Percentiles rank a stretch among this genome's conserved stretches.
These are phyloP conservation scores for Agonopterix heracliana DNA, from an alignment of 2,888 invertebrate species.

Conservation along the genomic window DNA sequence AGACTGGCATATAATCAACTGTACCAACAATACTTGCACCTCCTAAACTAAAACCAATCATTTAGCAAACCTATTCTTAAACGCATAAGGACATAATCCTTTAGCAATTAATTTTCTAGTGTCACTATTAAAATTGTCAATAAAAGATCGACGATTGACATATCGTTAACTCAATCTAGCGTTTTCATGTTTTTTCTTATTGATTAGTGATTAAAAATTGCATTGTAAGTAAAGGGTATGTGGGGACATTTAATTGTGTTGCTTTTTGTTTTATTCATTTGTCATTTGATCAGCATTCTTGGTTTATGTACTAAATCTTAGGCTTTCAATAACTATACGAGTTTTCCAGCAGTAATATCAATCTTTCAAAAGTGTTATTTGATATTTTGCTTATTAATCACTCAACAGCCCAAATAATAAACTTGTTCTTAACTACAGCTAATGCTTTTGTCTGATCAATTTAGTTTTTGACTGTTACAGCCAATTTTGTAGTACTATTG, in stretches of 20 bases:
- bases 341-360: too few relatives aligned
- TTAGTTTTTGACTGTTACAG: too few relatives aligned
- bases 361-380: too few relatives aligned
- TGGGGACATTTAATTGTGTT: slow-evolving; percentile 14
- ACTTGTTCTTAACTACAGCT: too few relatives aligned
- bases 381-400: too few relatives aligned
- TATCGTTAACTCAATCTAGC: slow-evolving; percentile 44
- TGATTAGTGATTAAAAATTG: slow-evolving; percentile 25
- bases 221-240: slow-evolving; percentile 1
- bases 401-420: too few relatives aligned
- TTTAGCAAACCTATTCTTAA: background rate
- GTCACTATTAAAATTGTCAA: slow-evolving; percentile 20
- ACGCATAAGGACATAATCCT: slow-evolving; percentile 11
- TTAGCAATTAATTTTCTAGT: slow-evolving; percentile 2
- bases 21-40: background rate
- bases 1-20: slow-evolving; percentile 43
- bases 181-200: slow-evolving; percentile 36
- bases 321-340: too few relatives aligned
- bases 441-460: too few relatives aligned
- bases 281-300: background rate
- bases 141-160: slow-evolving; percentile 38
- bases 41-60: background rate
- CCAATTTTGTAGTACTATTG: too few relatives aligned
- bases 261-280: slow-evolving; percentile 9
- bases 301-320: background rate